Evolutionary conservation across 1,140 invertebrate species (phyloP).

Genomic region (Euwallacea similis): DNA sequence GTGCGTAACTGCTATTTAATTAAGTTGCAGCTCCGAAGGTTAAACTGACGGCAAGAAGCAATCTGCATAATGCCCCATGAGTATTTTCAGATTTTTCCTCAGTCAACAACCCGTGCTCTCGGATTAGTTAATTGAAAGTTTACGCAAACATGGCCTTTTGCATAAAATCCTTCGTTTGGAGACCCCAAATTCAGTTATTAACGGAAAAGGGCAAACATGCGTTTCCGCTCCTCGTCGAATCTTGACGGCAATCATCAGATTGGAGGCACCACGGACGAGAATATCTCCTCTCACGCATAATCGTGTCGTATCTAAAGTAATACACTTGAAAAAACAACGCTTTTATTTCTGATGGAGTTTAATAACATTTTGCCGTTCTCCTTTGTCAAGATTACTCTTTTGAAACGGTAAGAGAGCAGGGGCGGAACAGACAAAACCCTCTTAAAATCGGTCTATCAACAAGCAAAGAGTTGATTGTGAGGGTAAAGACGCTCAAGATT

Average conservation of each 20-base stretch:
- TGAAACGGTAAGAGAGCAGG: slow-evolving; percentile 19
- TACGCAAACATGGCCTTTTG: slow-evolving; percentile 36
- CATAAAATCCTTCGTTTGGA: slow-evolving; percentile 28
- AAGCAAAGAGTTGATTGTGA: no score
- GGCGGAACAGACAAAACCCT: background rate
- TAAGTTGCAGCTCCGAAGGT: no score
- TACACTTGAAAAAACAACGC: slow-evolving; percentile 45
- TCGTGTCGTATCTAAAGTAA: slow-evolving; percentile 49
- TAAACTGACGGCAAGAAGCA: background rate
- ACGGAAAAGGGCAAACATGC: slow-evolving; percentile 38
- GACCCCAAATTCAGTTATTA: slow-evolving; percentile 20
- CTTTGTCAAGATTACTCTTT: slow-evolving; percentile 36
- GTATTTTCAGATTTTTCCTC: slow-evolving; percentile 31
- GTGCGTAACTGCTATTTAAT: no score
- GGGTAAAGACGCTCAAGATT: no score
- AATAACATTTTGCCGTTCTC: slow-evolving; percentile 45
- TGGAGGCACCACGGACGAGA: slow-evolving; percentile 39
- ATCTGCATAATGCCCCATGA: slow-evolving; percentile 19
- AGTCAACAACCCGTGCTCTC: slow-evolving; percentile 23
- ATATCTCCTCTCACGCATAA: slow-evolving; percentile 49
- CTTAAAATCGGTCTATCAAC: no score
- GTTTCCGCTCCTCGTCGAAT: slow-evolving; percentile 32
- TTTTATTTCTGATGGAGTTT: slow-evolving; percentile 43
- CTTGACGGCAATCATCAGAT: slow-evolving; percentile 52
- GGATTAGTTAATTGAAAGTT: slow-evolving; percentile 39